phyloP scores from a whole-genome alignment of 2,113 vertebrate genomes.

The Oryzias celebensis region DNA sequence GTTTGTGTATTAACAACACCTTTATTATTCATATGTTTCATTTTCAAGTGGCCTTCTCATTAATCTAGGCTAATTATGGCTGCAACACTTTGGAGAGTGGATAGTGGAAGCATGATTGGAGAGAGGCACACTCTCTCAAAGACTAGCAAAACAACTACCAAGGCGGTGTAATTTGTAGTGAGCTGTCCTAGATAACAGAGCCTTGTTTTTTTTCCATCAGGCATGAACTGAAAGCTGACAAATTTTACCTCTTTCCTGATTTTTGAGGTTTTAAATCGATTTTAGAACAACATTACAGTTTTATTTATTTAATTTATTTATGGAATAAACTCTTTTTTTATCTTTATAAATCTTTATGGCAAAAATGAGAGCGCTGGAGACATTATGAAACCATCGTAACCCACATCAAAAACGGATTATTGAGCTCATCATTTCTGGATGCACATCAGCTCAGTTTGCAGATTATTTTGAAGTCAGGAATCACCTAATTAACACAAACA shows the following conservation, averaged over 20 bases:
- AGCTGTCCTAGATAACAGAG: constrained; percentile 58
- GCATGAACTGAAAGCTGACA: too few species aligned
- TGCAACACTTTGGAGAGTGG: constrained; percentile 61
- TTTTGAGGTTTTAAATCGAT: background rate
- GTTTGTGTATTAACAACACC: constrained; percentile 61
- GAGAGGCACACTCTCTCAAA: constrained; percentile 48
- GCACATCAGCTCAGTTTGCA: constrained; percentile 4
- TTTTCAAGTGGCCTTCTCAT: constrained; percentile 63
- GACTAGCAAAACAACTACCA: constrained; percentile 48
- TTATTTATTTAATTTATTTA: background rate
- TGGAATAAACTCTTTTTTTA: background rate
- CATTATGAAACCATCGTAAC: constrained; percentile 39
- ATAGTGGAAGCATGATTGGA: constrained; percentile 51
- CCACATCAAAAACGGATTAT: constrained; percentile 28
- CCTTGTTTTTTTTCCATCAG: constrained; percentile 22
- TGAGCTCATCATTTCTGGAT: constrained; percentile 31
- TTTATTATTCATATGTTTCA: constrained; percentile 72
- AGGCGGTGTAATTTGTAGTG: constrained; percentile 47
- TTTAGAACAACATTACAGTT: background rate
- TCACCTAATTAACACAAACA: background rate
- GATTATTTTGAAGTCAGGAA: background rate
- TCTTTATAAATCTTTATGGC: background rate
- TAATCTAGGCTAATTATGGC: constrained; percentile 75
- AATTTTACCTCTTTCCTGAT: constrained; percentile 18
- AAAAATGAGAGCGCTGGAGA: constrained; percentile 13